phyloP scores from a whole-genome alignment of 2,888 invertebrate species.

The Acrobasis consociella region DNA sequence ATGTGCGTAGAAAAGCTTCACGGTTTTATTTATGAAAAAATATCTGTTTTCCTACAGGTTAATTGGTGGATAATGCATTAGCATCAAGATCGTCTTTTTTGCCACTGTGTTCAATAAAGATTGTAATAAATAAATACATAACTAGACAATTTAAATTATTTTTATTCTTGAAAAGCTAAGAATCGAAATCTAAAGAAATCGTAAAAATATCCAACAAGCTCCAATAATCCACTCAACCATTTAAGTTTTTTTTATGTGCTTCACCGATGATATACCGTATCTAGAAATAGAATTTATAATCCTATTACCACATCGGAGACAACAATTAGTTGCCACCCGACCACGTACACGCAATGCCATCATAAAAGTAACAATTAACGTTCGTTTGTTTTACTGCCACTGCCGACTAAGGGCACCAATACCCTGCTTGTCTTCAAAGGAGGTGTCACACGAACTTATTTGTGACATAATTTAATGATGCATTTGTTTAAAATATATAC shows the following conservation, averaged over 20 bases:
- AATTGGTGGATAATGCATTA: too few species aligned
- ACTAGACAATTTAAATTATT: too few species aligned
- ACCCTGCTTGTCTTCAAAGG: constrained; percentile 69
- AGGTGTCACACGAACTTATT: constrained; percentile 60
- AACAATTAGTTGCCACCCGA: constrained; percentile 66
- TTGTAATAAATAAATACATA: too few species aligned
- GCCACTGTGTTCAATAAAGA: too few species aligned
- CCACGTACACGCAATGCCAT: constrained; percentile 71
- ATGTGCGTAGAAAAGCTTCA: too few species aligned
- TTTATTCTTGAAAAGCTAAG: too few species aligned
- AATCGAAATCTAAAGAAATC: too few species aligned
- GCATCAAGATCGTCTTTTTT: too few species aligned
- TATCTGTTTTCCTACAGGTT: too few species aligned
- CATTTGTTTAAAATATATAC: constrained; percentile 48
- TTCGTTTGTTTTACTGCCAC: constrained; percentile 68
- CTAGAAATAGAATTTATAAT: constrained; percentile 27
- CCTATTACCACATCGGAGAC: constrained; percentile 34
- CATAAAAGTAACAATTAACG: constrained; percentile 76
- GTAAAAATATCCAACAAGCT: too few species aligned
- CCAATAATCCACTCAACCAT: too few species aligned
- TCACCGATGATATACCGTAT: constrained; percentile 29
- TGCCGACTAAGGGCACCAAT: constrained; percentile 34
- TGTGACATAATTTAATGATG: constrained; percentile 54
- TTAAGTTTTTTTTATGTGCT: not conserved
- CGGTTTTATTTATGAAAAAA: too few species aligned